These are phyloP conservation scores for Solenodon paradoxus DNA, from an alignment of 2,113 vertebrate species.

Conservation along the genomic window DNA sequence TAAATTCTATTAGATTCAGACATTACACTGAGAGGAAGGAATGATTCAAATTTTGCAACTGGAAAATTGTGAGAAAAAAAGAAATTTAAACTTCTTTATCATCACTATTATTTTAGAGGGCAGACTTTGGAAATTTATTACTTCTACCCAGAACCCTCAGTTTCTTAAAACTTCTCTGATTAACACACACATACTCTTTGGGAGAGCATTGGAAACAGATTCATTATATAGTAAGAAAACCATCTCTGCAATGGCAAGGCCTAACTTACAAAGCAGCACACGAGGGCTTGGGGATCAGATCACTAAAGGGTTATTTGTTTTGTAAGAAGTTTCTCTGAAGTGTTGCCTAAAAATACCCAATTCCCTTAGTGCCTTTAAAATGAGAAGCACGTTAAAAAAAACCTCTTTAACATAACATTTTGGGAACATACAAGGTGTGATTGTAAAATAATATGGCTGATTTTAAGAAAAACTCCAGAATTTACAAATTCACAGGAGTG, in stretches of 20 bases:
- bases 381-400: slow-evolving; percentile 58
- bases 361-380: slow-evolving; percentile 56
- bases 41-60: slow-evolving; percentile 14
- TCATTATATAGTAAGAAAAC: background rate
- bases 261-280: background rate
- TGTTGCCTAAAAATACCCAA: slow-evolving; percentile 48
- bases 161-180: slow-evolving; percentile 3
- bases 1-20: background rate
- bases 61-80: slow-evolving; percentile 10
- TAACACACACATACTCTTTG: background rate
- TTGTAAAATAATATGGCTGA: slow-evolving; percentile 59
- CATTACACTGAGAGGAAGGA: background rate
- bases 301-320: slow-evolving; percentile 61
- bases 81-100: background rate
- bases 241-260: background rate
- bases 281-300: background rate
- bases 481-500: slow-evolving; percentile 27
- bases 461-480: slow-evolving; percentile 57
- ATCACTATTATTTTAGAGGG: background rate
- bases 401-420: slow-evolving; percentile 50
- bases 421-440: slow-evolving; percentile 49
- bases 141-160: background rate
- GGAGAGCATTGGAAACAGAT: background rate
- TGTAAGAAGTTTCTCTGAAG: slow-evolving; percentile 49
- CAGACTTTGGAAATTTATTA: background rate